Evolutionary conservation across 2,797 vertebrate species (phyloP).

Genomic region (Poeciliopsis presidionis): DNA sequence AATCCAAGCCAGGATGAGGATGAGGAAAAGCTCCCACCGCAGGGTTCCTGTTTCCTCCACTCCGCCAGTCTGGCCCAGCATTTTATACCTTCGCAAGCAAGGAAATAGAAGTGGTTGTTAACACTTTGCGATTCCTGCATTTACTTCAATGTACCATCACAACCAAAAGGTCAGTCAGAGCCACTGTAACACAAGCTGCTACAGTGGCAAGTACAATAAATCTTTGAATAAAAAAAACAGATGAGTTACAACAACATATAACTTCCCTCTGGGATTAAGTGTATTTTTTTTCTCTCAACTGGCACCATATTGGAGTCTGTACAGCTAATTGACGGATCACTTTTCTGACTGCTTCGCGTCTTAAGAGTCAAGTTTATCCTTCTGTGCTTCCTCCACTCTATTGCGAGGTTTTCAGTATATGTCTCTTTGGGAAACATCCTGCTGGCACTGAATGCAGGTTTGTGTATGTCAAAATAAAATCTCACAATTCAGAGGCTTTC

Average conservation of each 20-base stretch:
- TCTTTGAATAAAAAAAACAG: background rate
- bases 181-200: background rate
- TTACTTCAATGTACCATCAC: background rate
- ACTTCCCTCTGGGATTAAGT: background rate
- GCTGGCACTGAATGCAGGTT: background rate
- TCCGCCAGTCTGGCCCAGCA: conserved; percentile 77
- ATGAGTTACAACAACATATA: background rate
- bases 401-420: background rate
- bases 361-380: background rate
- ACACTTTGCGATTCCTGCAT: background rate
- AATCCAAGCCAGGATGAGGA: conserved; percentile 81
- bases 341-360: background rate
- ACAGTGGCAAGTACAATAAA: background rate
- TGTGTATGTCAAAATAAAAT: background rate
- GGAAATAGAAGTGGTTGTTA: background rate
- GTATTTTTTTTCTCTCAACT: background rate
- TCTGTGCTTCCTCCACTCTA: background rate
- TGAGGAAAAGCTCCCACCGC: conserved; percentile 80
- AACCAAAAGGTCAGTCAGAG: background rate
- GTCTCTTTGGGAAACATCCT: background rate
- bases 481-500: background rate
- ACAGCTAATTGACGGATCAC: background rate
- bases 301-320: background rate
- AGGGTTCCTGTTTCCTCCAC: conserved; percentile 74
- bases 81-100: conserved; percentile 67